Evolutionary conservation across 2,888 invertebrate genomes (phyloP), one percentile per base, ranked within the genome.

Genomic region (Tubulanus polymorphus): DNA sequence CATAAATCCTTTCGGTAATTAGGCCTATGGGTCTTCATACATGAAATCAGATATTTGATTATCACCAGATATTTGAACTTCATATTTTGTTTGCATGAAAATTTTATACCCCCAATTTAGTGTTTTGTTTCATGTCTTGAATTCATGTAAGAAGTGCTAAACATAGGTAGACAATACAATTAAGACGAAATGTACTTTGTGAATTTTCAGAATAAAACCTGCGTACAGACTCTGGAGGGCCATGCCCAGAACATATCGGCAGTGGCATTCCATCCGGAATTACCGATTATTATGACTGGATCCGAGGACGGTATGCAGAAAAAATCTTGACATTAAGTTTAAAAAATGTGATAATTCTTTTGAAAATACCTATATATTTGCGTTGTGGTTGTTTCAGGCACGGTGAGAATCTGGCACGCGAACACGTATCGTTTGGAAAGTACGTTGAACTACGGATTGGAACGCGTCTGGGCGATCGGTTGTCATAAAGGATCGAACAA

Each of bases 361-460:
- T 35, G 12, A n/a, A 35, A 35, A 35, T 35, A n/a, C 12, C 12
- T n/a, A 15, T 35, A 12, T 35, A n/a, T 35, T 12, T 15, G 35
- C 12, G 35, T 15, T 15, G 35, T 35, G 35, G n/a, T 26, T 28
- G 41, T 59, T 61, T 12, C 63, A 80, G 94, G 95, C 35, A 95
- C 95, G 1, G 91, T 99, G 3, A 84, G 95, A 60, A 88, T 99
- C 61, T 99, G 99, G 99, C 97, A 99, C 80, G 92, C 97, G 0
- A 97, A 95, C 68, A 99, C 99, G 0, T 96, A 99, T 81, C 85
- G 96, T 46, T 82, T 97, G 48, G 97, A 99, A 81, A 93, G 91
- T 23, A 94, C 95, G 0, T 82, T 99, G 20, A 99, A 97, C 80
- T 99, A 99, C 79, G 97, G 97, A 0, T 88, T 99, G 71, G 99